Percentiles rank a stretch among this genome's conserved stretches.
Conservation (phyloP, 2,113 vertebrate species). For the Syngnathoides biaculeatus region DNA sequence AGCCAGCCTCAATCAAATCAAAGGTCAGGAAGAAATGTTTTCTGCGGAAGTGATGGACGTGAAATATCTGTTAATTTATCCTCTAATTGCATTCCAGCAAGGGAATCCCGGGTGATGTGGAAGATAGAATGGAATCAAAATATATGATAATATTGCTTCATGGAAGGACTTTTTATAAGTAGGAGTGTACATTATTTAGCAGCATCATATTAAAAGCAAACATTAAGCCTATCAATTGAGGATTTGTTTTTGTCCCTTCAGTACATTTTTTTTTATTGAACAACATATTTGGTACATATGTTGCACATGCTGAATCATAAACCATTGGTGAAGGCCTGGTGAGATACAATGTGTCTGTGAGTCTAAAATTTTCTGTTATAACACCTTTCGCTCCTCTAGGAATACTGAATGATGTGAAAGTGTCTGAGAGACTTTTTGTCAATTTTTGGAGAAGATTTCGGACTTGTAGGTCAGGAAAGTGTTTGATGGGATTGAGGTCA, state of each 20-base stretch:
- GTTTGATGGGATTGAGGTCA: not conserved
- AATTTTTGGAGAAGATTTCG: not conserved
- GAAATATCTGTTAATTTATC: not conserved
- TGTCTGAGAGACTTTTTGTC: not conserved
- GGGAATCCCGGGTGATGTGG: no score
- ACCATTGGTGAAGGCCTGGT: not conserved
- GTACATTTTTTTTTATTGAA: not conserved
- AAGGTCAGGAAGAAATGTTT: slow-evolving; percentile 77
- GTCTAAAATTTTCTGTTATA: not conserved
- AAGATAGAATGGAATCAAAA: no score
- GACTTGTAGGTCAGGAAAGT: not conserved
- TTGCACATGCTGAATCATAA: not conserved
- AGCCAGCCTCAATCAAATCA: slow-evolving; percentile 81
- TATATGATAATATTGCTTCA: no score
- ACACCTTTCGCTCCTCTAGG: not conserved
- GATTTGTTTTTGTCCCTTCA: not conserved
- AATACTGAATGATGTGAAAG: no score
- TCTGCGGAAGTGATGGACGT: no score
- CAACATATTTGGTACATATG: not conserved
- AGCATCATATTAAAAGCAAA: no score
- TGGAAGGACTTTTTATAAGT: not conserved
- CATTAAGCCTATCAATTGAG: not conserved
- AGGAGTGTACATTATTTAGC: no score
- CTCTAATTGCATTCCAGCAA: not conserved
- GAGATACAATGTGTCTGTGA: not conserved